Evolutionary conservation across 2,888 invertebrate species (phyloP).

Genomic region (Apotomis turbidana): DNA sequence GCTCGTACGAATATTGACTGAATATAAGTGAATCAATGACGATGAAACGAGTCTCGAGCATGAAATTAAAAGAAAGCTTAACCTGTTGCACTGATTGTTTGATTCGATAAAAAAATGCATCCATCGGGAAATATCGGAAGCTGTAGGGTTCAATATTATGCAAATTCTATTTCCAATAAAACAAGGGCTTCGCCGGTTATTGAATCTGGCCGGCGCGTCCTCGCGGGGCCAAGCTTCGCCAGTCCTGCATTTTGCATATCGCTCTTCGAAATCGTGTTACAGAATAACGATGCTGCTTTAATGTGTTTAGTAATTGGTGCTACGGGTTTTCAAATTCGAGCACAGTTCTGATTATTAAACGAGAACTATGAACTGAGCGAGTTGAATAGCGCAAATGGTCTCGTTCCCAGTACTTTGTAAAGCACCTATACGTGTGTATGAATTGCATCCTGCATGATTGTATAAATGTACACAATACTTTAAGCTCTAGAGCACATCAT

Average conservation of each 20-base stretch:
- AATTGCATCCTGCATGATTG: not conserved
- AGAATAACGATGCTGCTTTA: conserved; percentile 21
- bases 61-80: not conserved
- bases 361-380: not conserved
- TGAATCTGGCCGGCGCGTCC: conserved; percentile 22
- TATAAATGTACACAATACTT: not conserved
- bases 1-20: too few relatives aligned
- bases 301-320: conserved; percentile 11
- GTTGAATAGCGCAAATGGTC: not conserved
- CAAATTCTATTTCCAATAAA: conserved; percentile 33
- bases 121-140: conserved; percentile 20
- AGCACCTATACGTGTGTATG: not conserved
- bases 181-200: conserved; percentile 25
- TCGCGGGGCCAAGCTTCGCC: conserved; percentile 12
- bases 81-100: conserved; percentile 31
- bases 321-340: not conserved
- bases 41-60: not conserved
- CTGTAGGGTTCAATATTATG: conserved; percentile 36
- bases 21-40: not conserved
- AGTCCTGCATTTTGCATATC: conserved; percentile 22
- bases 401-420: not conserved
- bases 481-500: conserved; percentile 2
- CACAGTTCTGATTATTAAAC: not conserved
- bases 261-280: conserved; percentile 28
- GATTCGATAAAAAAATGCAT: conserved; percentile 32